A percentile compares a stretch with the other conserved stretches of the same genome.
Evolutionary conservation across 2,888 invertebrate genomes (phyloP).

Genomic region (Euplexia lucipara): DNA sequence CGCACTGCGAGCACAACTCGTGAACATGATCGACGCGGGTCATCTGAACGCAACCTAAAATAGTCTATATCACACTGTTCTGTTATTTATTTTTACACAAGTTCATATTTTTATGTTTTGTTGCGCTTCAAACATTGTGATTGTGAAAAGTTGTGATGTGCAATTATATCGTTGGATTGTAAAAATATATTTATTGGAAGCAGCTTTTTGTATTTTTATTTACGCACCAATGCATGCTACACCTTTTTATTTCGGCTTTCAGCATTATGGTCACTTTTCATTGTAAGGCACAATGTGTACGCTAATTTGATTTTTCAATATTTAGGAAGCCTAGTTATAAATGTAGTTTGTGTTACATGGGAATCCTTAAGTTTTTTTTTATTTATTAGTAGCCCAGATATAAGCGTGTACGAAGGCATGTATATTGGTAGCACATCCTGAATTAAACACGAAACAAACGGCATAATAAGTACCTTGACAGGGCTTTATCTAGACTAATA

Average conservation of each 20-base stretch:
- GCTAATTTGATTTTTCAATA: neutral
- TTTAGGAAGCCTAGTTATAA: too few species aligned
- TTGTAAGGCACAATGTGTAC: conserved; percentile 23
- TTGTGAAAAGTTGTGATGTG: conserved; percentile 67
- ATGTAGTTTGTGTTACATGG: conserved; percentile 7
- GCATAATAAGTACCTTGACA: too few species aligned
- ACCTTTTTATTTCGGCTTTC: conserved; percentile 44
- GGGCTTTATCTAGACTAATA: too few species aligned
- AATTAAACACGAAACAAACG: too few species aligned
- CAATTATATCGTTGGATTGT: conserved; percentile 66
- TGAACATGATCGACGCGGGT: too few species aligned
- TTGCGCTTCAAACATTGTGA: conserved; percentile 68
- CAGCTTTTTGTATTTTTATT: conserved; percentile 84
- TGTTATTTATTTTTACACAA: conserved; percentile 36
- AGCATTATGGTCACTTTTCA: conserved; percentile 13
- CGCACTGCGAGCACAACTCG: too few species aligned
- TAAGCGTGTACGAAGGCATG: neutral
- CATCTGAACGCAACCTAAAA: too few species aligned
- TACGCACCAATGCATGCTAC: conserved; percentile 69
- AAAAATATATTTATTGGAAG: conserved; percentile 85
- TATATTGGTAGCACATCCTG: neutral
- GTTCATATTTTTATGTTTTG: conserved; percentile 57
- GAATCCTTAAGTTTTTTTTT: neutral
- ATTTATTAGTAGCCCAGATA: neutral
- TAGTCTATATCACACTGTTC: conserved; percentile 33